phyloP scores from a whole-genome alignment of 2,113 vertebrate genomes.

The Lycocorax pyrrhopterus region DNA sequence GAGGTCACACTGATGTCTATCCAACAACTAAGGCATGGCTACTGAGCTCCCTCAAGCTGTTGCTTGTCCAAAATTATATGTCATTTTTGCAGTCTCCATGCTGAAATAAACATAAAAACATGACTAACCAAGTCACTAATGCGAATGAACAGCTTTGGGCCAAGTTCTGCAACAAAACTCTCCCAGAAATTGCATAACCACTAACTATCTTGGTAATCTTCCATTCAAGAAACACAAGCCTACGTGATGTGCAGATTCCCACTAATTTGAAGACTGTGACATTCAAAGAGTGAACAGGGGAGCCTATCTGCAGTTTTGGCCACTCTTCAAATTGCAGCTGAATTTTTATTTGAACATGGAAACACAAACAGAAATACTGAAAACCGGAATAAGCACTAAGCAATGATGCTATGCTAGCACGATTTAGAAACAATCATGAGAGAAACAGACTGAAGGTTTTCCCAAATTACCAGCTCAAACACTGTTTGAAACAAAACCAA shows the following conservation, averaged over 20 bases:
- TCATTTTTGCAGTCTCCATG: neutral
- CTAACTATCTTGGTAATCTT: neutral
- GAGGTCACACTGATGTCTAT: slow-evolving; percentile 8
- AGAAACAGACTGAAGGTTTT: neutral
- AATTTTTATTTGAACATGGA: neutral
- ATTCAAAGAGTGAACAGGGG: neutral
- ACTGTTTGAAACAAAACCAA: neutral
- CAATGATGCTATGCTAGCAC: neutral
- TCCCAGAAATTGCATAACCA: slow-evolving; percentile 7
- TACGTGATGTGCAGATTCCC: neutral
- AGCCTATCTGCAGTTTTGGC: neutral
- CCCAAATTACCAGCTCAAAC: neutral
- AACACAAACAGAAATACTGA: neutral
- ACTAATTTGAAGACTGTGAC: neutral
- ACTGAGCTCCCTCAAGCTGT: slow-evolving; percentile 14
- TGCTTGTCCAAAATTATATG: slow-evolving; percentile 28
- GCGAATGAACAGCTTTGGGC: slow-evolving; percentile 20
- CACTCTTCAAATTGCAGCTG: neutral
- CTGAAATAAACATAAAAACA: slow-evolving; percentile 24
- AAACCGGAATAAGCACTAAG: neutral
- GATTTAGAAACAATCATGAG: neutral
- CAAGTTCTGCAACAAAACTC: neutral
- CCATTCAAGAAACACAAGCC: neutral
- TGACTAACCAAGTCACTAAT: slow-evolving; percentile 25
- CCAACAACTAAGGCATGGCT: neutral